Evolutionary conservation across 2,113 vertebrate species (phyloP), one percentile per base, ranked within the genome.

Genomic region (Buteo buteo): DNA sequence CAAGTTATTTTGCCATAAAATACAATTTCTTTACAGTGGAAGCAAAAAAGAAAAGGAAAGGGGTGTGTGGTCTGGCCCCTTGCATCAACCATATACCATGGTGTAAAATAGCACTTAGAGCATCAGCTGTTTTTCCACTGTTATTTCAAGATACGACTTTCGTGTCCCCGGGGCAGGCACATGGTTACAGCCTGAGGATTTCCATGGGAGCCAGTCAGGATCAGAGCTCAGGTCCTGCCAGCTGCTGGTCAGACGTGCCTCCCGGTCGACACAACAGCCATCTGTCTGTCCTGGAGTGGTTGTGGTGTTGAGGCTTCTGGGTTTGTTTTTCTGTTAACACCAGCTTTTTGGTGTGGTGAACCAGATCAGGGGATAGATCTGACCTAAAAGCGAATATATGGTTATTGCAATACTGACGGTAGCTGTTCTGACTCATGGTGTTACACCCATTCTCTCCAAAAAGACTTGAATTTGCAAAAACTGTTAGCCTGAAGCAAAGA

Each of bases 251-350:
- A 1, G 47, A 66, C 2, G 3, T 74, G 25, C 57, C 66, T 95
- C 21, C 50, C 0, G 0, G 40, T 70, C 2, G 0, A 44, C 29
- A 16, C 8, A 2, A 4, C 1, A 6, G 24, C 91, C 0, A 1
- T 40, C 73, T 90, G n/a, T 62, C 50, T 74, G 55, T 73, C 88
- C 71, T 14, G 3, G 13, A 79, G 73, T 22, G 0, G 25, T 64
- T 1, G 1, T 10, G 15, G 6, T 3, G 4, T 61, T 93, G 70
- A 85, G 66, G 69, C 78, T 87, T 87, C 69, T 91, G 32, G 10
- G 42, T 62, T 91, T 91, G n/a, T 76, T 94, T 86, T 84, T 38
- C 29, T 84, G 42, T 82, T 87, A 57, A 62, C 55, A 71, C 40
- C 36, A 67, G 21, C 40, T 90, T 82, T 34, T 55, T 36, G 21